Conservation (phyloP, 2,888 invertebrate genomes). For the Calephelis perditalis region DNA sequence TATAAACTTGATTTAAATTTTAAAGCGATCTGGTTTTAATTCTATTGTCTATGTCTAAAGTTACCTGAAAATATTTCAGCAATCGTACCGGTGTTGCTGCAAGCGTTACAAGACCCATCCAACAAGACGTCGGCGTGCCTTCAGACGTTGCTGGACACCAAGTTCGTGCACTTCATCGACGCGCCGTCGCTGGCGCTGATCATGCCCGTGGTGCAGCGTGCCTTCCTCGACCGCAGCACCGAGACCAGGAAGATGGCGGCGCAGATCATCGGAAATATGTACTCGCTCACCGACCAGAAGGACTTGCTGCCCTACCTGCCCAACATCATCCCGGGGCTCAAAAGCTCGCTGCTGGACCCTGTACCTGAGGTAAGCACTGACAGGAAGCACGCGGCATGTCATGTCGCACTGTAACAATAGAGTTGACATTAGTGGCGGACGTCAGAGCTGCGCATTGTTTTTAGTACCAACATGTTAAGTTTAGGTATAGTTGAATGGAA, state of each 20-base stretch:
- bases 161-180: conserved; percentile 99
- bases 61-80: conserved; percentile 60
- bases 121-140: conserved; percentile 95
- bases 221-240: conserved; percentile 97
- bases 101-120: conserved; percentile 97
- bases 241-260: conserved; percentile 99
- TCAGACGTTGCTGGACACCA: conserved; percentile 95
- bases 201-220: conserved; percentile 99
- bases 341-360: conserved; percentile 96
- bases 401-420: too few relatives aligned
- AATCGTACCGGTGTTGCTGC: conserved; percentile 90
- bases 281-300: conserved; percentile 98
- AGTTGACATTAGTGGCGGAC: too few relatives aligned
- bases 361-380: conserved; percentile 88
- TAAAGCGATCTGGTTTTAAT: not conserved
- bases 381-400: too few relatives aligned
- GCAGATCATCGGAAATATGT: conserved; percentile 99
- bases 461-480: too few relatives aligned
- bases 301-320: conserved; percentile 97
- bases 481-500: too few relatives aligned
- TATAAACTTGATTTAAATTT: too few relatives aligned
- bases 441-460: too few relatives aligned
- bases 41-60: not conserved
- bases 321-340: conserved; percentile 96
- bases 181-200: conserved; percentile 98